Evolutionary conservation across 1,140 invertebrate genomes (phyloP), one percentile per base, ranked within the genome.

Genomic region (Muscidifurax raptorellus): DNA sequence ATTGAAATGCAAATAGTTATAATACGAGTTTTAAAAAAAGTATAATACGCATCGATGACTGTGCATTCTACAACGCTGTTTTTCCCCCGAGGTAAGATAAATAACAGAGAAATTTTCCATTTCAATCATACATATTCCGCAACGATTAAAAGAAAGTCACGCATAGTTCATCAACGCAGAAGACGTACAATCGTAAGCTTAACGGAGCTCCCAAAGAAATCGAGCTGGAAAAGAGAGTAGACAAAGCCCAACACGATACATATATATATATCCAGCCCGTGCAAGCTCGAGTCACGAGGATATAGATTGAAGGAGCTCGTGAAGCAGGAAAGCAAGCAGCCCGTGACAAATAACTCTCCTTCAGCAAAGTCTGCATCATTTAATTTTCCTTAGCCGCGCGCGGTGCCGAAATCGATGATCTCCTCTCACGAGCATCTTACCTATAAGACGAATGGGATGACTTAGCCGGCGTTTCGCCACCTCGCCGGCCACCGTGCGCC

Each of bases 301-400:
- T 44, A 30, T 25, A 59, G 44, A 30, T 22, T 44, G 71, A 84
- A 79, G 85, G 67, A 47, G 80, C 22, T 12, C 82, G 82, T 85
- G 84, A 84, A 25, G 77, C 75, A 15, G 28, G 25, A 30, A 52
- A 82, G 74, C 40, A 47, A 36, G 74, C 74, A 27, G 74, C 9
- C 40, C 88, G 88, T 93, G 91, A 92, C 91, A 92, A 93, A 93
- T 93, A 93, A 92, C 90, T 90, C 89, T 89, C 90, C 92, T 92
- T 92, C 89, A 90, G 88, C 90, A 69, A 86, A 82, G 91, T 91
- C 91, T 91, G 91, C 91, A 92, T 93, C 92, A 92, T 93, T 93
- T 92, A 93, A 92, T 93, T 92, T 93, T 92, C 92, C 92, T 92
- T 92, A 91, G 88, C 87, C 88, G 87, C 83, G 88, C 3, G 77